Evolutionary conservation across 1,140 invertebrate species (phyloP).

Genomic region (Penaeus vannamei): DNA sequence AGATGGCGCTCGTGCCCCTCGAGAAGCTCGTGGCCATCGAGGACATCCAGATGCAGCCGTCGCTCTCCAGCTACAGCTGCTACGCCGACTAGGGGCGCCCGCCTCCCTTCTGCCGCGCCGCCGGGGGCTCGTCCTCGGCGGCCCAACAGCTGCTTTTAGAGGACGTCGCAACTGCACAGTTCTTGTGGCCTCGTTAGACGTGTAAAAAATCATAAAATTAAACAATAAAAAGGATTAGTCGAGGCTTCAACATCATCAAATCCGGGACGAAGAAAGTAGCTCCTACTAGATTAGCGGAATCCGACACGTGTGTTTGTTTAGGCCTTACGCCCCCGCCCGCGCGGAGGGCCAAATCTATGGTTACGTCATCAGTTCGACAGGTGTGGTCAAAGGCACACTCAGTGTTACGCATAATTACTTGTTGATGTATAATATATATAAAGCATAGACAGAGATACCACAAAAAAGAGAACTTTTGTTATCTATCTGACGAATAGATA

Average conservation of each 20-base stretch:
- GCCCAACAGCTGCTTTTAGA: not conserved
- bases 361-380: not conserved
- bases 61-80: slow-evolving; percentile 54
- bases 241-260: no score
- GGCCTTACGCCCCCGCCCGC: not conserved
- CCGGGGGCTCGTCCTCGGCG: not conserved
- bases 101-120: not conserved
- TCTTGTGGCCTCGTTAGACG: no score
- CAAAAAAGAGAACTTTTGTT: not conserved
- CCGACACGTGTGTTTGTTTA: no score
- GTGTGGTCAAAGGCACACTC: not conserved
- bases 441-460: slow-evolving; percentile 13
- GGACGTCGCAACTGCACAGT: no score
- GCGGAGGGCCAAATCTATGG: not conserved
- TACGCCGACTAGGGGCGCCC: slow-evolving; percentile 23
- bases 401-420: slow-evolving; percentile 21
- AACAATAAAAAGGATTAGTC: no score
- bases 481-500: slow-evolving; percentile 10
- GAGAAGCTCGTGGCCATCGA: slow-evolving; percentile 66
- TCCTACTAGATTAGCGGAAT: no score
- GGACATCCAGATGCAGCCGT: slow-evolving; percentile 61
- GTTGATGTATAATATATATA: slow-evolving; percentile 29
- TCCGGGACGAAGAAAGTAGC: no score
- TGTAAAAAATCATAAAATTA: no score
- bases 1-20: slow-evolving; percentile 63